Conservation (phyloP, 1,140 invertebrate genomes). For the Lepidurus couesii region DNA sequence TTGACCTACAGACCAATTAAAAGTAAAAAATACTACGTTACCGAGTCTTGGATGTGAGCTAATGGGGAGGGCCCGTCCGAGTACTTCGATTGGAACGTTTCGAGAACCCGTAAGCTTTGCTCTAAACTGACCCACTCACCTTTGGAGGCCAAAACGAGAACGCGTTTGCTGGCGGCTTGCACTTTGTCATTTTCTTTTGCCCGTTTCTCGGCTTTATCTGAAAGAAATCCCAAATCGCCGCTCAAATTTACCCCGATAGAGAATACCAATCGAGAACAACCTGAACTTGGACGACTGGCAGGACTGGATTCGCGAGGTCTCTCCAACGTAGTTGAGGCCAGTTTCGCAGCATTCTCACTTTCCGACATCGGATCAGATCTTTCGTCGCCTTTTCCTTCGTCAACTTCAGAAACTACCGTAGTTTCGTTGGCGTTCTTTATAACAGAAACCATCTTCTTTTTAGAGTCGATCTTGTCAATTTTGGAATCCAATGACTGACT, state of each 20-base stretch:
- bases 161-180: constrained; percentile 33
- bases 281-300: background rate
- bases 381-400: background rate
- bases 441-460: background rate
- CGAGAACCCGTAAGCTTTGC: constrained; percentile 27
- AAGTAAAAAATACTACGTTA: background rate
- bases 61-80: background rate
- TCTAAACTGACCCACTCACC: constrained; percentile 31
- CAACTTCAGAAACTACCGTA: background rate
- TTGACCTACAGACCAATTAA: background rate
- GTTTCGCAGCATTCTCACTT: background rate
- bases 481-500: background rate
- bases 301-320: background rate
- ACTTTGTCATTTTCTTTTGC: constrained; percentile 25
- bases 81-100: constrained; percentile 3
- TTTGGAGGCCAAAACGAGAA: constrained; percentile 32
- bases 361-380: background rate
- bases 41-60: background rate
- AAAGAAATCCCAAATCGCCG: background rate
- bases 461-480: background rate
- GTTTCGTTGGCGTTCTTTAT: background rate
- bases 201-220: background rate
- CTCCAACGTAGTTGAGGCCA: background rate
- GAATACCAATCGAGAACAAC: background rate
- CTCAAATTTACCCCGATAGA: background rate